Conservation (phyloP, 37 sponge, comb jelly and placozoan genomes). For the Aplysina aerophoba region DNA sequence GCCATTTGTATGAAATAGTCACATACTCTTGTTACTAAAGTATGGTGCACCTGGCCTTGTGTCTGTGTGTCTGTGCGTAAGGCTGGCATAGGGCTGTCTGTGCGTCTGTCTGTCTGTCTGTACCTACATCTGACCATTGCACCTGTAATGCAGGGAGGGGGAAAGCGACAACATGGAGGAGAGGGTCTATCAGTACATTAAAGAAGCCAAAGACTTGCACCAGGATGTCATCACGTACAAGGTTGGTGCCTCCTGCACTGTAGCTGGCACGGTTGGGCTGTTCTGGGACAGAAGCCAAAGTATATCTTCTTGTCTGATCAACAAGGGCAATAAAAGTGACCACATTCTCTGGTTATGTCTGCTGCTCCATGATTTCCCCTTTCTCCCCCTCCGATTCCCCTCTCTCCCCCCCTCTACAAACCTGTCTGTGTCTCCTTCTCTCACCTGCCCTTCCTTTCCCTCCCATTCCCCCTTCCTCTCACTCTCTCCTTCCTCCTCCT, state of each 20-base stretch:
- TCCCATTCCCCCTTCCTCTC: no score
- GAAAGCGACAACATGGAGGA: background rate
- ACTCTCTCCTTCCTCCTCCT: no score
- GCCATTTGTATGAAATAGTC: no score
- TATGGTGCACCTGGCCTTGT: no score
- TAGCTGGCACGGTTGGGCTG: no score
- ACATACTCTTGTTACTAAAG: no score
- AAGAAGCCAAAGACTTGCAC: slow-evolving; percentile 37
- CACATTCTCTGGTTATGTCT: background rate
- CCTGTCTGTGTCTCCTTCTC: no score
- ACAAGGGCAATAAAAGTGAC: background rate
- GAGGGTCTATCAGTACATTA: slow-evolving; percentile 9
- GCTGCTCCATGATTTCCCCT: no score
- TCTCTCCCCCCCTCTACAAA: no score
- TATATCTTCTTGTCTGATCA: background rate
- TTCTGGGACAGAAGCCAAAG: no score
- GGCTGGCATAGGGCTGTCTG: background rate
- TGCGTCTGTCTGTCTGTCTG: background rate
- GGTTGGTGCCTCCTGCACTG: slow-evolving; percentile 28
- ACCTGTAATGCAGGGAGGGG: background rate
- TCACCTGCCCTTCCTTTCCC: no score
- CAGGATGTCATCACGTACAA: slow-evolving; percentile 68
- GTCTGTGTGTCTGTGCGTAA: background rate
- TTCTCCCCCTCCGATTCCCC: no score
- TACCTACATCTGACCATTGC: background rate